phyloP scores from a whole-genome alignment of 2,113 vertebrate species.

The Craseonycteris thonglongyai region DNA sequence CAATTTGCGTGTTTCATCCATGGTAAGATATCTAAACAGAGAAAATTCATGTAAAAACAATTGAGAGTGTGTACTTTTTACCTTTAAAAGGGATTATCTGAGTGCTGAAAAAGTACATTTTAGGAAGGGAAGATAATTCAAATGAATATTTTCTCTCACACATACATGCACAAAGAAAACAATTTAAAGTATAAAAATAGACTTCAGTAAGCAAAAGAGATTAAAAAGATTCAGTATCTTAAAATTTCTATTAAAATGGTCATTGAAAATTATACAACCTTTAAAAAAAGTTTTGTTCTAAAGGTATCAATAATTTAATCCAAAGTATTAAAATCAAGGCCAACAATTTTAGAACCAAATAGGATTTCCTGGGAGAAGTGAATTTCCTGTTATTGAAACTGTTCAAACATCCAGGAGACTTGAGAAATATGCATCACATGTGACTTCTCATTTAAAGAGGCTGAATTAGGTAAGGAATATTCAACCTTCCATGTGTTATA shows the following conservation, averaged over 20 bases:
- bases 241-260: slow-evolving; percentile 25
- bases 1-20: slow-evolving; percentile 95
- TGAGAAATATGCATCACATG: neutral
- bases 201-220: neutral
- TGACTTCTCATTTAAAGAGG: neutral
- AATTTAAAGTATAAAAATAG: neutral
- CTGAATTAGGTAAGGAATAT: neutral
- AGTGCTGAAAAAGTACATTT: neutral
- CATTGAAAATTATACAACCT: neutral
- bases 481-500: neutral
- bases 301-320: neutral
- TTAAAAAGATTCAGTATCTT: neutral
- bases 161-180: neutral
- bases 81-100: neutral
- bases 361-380: neutral
- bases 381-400: neutral
- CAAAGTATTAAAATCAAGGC: slow-evolving; percentile 19
- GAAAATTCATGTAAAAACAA: slow-evolving; percentile 47
- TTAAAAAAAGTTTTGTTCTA: slow-evolving; percentile 8
- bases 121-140: neutral
- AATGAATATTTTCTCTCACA: neutral
- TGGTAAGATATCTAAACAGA: slow-evolving; percentile 90
- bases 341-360: slow-evolving; percentile 24
- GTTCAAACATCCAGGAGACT: neutral
- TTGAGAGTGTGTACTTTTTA: slow-evolving; percentile 11